Evolutionary conservation across 2,888 invertebrate genomes (phyloP), one percentile per base, ranked within the genome.

Genomic region (Chymomyza caudatula): DNA sequence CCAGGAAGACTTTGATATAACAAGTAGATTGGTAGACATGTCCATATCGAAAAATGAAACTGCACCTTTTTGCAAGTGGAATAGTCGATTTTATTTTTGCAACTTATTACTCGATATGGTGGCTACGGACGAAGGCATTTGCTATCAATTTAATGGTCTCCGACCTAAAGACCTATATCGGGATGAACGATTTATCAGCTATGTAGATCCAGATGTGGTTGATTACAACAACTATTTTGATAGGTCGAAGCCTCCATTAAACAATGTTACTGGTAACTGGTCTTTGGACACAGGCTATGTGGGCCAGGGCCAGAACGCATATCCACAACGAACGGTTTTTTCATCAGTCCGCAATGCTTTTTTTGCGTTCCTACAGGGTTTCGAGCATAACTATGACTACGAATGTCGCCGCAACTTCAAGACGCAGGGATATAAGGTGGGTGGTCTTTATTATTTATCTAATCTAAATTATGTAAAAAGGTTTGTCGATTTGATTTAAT

Each of bases 311-410:
- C 89, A 93, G 57, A 93, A 94, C 68, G 92, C 94, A 0, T 95
- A 93, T 88, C 95, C 95, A 0, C 92, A 93, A 71, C 91, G 95
- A 74, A 94, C 94, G 15, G 87, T 93, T 88, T 92, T 92, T 3
- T 92, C 94, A 49, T 94, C 95, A 6, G 92, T 92, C 3, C 92
- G 92, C 78, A 93, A 93, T 65, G 94, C 94, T 1, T 90, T 95
- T 56, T 92, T 92, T 58, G 91, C 94, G 73, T 89, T 94, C 57
- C 86, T 95, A 71, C 92, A 92, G 83, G 92, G 93, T 0, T 92
- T 92, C 67, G 91, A 92, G 70, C 89, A 92, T 29, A 94, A 95
- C 82, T 90, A 94, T 60, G 95, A 95, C 85, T 94, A 93, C 80
- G 90, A 94, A 23, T 95, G 95, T 83, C 92, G 92, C 72, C 94